Conservation (phyloP, 2,888 invertebrate species). For the Boloria selene region DNA sequence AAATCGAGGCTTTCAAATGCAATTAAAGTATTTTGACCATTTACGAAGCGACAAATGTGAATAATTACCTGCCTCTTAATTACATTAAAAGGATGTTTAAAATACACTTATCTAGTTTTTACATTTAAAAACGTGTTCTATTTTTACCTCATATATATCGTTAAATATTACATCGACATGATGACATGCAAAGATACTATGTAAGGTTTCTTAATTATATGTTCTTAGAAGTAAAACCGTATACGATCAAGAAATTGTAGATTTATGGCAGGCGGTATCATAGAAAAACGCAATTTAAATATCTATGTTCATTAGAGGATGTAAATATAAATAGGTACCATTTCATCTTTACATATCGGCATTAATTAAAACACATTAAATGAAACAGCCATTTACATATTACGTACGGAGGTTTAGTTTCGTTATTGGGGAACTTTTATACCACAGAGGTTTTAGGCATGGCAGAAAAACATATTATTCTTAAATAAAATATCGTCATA, state of each 20-base stretch:
- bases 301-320: slow-evolving; percentile 16
- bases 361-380: slow-evolving; percentile 1
- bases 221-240: slow-evolving; percentile 25
- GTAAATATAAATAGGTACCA: slow-evolving; percentile 18
- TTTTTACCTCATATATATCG: slow-evolving; percentile 11
- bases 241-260: slow-evolving; percentile 16
- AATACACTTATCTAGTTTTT: slow-evolving; percentile 6
- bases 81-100: slow-evolving; percentile 10
- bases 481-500: background rate
- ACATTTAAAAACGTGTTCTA: slow-evolving; percentile 1
- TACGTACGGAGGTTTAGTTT: background rate
- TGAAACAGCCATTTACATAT: background rate
- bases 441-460: too few relatives aligned
- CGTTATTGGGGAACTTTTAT: too few relatives aligned
- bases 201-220: slow-evolving; percentile 28
- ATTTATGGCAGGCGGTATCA: slow-evolving; percentile 27
- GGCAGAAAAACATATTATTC: too few relatives aligned
- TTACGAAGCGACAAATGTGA: slow-evolving; percentile 2
- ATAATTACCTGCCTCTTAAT: slow-evolving; percentile 5
- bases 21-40: slow-evolving; percentile 1
- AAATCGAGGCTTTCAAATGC: background rate
- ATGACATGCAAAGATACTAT: slow-evolving; percentile 13
- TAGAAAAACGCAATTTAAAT: slow-evolving; percentile 24
- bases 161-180: slow-evolving; percentile 21
- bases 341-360: background rate